Percentiles rank a stretch among this genome's conserved stretches.
Conservation (phyloP, 1,140 invertebrate genomes). For the Trachymyrmex septentrionalis region DNA sequence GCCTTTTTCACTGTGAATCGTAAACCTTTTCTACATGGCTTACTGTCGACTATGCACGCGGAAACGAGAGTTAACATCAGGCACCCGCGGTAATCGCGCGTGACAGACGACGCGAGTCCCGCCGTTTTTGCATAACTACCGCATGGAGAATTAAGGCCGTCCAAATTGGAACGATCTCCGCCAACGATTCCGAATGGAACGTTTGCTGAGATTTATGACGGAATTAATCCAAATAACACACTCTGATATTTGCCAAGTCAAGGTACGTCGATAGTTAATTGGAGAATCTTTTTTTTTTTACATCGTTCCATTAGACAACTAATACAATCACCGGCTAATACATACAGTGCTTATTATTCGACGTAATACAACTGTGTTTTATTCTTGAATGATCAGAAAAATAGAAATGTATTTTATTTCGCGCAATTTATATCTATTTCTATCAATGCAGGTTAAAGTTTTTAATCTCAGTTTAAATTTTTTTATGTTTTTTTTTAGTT, state of each 20-base stretch:
- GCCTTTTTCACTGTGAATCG: constrained; percentile 21
- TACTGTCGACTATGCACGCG: constrained; percentile 15
- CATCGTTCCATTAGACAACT: constrained; percentile 22
- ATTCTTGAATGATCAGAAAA: constrained; percentile 2
- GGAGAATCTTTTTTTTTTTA: constrained; percentile 11
- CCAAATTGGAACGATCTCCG: constrained; percentile 45
- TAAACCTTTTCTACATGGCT: constrained; percentile 3
- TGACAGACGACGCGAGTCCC: constrained; percentile 13
- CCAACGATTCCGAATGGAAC: constrained; percentile 10
- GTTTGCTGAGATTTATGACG: constrained; percentile 20
- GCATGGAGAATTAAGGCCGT: constrained; percentile 49
- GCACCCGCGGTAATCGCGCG: constrained; percentile 1
- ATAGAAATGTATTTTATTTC: neutral
- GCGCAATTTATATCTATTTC: neutral
- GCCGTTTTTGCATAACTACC: constrained; percentile 39
- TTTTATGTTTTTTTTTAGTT: no score
- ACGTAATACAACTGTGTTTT: neutral
- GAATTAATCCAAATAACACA: constrained; percentile 43
- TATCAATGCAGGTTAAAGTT: no score
- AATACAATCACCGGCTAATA: neutral
- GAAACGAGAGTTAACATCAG: constrained; percentile 10
- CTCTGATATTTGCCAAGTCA: constrained; percentile 33
- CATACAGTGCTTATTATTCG: neutral
- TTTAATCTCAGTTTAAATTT: no score
- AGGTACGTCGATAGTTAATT: constrained; percentile 19